These are phyloP conservation scores for Epizoanthus scotinus DNA, from an alignment of 92 coral and sea anemone species.

Conservation along the genomic window DNA sequence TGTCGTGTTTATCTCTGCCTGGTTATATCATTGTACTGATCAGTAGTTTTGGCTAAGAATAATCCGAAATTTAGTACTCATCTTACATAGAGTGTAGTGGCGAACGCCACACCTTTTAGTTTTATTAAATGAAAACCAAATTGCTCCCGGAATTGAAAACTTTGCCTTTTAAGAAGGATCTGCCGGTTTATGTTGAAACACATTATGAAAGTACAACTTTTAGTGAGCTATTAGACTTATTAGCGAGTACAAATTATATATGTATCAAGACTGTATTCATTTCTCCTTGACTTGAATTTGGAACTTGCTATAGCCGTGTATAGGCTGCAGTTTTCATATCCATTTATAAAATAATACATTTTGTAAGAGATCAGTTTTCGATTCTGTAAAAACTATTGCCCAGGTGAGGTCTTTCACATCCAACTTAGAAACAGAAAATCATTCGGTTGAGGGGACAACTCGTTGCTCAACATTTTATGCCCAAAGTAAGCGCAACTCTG, in stretches of 20 bases:
- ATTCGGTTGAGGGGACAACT: too few species aligned
- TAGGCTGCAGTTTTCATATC: too few species aligned
- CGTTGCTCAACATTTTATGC: too few species aligned
- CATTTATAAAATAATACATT: too few species aligned
- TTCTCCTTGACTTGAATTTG: not conserved
- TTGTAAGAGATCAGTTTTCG: too few species aligned
- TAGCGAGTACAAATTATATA: not conserved
- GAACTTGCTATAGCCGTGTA: too few species aligned
- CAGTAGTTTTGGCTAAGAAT: not conserved
- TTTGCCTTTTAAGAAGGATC: not conserved
- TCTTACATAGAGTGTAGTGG: not conserved
- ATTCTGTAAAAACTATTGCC: too few species aligned
- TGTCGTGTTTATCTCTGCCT: not conserved
- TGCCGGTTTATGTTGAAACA: not conserved
- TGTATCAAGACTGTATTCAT: too few species aligned
- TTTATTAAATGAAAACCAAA: not conserved
- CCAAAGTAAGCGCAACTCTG: too few species aligned
- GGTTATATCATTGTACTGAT: not conserved
- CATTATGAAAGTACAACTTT: not conserved
- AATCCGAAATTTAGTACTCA: not conserved
- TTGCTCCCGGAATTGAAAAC: conserved; percentile 5
- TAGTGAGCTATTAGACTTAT: not conserved
- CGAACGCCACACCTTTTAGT: not conserved
- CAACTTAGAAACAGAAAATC: too few species aligned
- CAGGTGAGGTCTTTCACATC: too few species aligned